Evolutionary conservation across 2,113 vertebrate genomes (phyloP).

Genomic region (Gopherus flavomarginatus): DNA sequence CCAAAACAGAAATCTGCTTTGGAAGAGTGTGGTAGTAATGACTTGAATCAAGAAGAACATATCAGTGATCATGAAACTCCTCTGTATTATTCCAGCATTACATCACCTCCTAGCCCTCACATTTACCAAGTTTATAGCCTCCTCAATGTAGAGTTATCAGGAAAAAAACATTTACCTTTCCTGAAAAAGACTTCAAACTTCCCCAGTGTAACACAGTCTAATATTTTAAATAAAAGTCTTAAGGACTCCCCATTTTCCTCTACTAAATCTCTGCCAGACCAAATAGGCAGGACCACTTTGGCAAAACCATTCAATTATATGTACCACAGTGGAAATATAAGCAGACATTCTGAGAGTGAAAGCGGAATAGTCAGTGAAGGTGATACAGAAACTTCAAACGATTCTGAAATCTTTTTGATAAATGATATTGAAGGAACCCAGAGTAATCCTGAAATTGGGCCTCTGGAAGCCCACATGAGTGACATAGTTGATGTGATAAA

Average conservation of each 20-base stretch:
- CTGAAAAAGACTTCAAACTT: constrained; percentile 71
- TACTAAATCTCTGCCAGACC: constrained; percentile 91
- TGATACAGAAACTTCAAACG: constrained; percentile 85
- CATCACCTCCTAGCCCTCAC: constrained; percentile 73
- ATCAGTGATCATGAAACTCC: constrained; percentile 39
- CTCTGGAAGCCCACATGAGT: constrained; percentile 66
- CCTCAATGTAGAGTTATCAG: constrained; percentile 86
- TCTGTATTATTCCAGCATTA: constrained; percentile 58
- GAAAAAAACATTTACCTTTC: constrained; percentile 78
- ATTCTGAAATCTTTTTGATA: constrained; percentile 83
- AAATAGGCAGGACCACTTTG: constrained; percentile 78
- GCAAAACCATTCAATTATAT: constrained; percentile 60
- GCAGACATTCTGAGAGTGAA: constrained; percentile 89
- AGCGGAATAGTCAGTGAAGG: constrained; percentile 94
- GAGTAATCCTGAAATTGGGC: constrained; percentile 70
- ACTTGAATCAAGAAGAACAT: constrained; percentile 64
- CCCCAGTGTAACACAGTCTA: constrained; percentile 72
- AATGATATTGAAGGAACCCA: constrained; percentile 75
- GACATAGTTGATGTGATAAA: constrained; percentile 67
- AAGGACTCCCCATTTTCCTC: constrained; percentile 95
- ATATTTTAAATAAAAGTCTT: constrained; percentile 84
- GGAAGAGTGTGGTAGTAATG: constrained; percentile 50
- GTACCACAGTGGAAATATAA: constrained; percentile 78
- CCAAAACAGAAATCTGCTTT: constrained; percentile 61
- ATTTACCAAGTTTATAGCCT: constrained; percentile 93